phyloP scores from a whole-genome alignment of 2,113 vertebrate genomes.

The Puma concolor region DNA sequence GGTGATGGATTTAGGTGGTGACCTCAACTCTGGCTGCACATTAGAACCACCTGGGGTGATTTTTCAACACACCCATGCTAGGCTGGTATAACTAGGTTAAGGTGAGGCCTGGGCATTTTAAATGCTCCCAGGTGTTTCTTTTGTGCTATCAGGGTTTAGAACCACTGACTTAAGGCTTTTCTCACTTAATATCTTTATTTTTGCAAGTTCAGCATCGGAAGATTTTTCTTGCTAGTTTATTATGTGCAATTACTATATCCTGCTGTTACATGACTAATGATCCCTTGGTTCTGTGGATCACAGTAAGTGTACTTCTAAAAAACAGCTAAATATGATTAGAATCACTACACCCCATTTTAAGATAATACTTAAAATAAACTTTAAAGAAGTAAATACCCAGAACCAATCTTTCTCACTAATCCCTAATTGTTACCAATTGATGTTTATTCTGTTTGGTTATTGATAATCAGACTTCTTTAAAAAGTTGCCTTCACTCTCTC shows the following conservation, averaged over 20 bases:
- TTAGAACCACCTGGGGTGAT: background rate
- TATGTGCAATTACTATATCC: conserved; percentile 22
- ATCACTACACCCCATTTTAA: background rate
- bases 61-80: background rate
- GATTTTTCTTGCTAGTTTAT: conserved; percentile 39
- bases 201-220: conserved; percentile 57
- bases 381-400: conserved; percentile 38
- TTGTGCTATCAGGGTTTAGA: background rate
- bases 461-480: background rate
- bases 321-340: background rate
- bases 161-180: conserved; percentile 53
- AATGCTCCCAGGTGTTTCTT: background rate
- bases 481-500: background rate
- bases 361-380: conserved; percentile 23
- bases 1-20: background rate
- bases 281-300: background rate
- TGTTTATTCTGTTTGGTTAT: conserved; percentile 26
- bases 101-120: background rate
- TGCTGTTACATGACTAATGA: conserved; percentile 20
- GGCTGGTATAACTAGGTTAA: background rate
- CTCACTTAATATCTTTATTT: conserved; percentile 50
- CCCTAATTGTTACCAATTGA: background rate
- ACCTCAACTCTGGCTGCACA: background rate
- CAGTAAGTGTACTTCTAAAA: background rate
- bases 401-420: background rate